Base-by-base conservation (phyloP, 2,797 vertebrate genomes). In the Hoplostethus mediterraneus region DNA sequence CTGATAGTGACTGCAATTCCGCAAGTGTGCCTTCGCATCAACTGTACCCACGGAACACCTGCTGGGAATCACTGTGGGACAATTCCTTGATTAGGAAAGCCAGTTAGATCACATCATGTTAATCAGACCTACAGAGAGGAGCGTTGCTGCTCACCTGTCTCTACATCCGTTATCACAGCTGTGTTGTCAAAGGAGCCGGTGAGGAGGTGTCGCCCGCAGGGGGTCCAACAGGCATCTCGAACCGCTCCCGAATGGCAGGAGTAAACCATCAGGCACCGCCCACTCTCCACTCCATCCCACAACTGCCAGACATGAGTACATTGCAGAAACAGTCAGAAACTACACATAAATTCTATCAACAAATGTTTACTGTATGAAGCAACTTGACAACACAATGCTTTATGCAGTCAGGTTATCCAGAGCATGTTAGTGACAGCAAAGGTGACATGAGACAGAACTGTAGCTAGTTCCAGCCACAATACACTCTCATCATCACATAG, bases 161-260 rank as follows among this genome's bases (percentile, higher is more conserved):
- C 97, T 1, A 96, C 89, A 58, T 99, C 97, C 12, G 96, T 97
- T 73, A 98, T 79, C 83, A 91, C 90, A 55, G 96, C 87, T 10
- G 84, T 89, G 30, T 95, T 96, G 91, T 99, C 97, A 63, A 99
- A 99, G 64, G 97, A 97, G 0, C 98, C 97, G 0, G 95, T 97
- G 82, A 99, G 95, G 82, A 98, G 86, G 56, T 87, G 93, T 75
- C 78, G 95, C 80, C 97, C 98, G 31, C 97, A 98, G 44, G 93
- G 92, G 0, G 95, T 94, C 98, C 98, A 99, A 21, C 14, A 94
- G 52, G 95, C 96, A 6, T 96, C 95, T 60, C 97, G 95, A 70
- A 98, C 97, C 0, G 98, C 97, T 84, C 91, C 93, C 0, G 86
- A 90, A 76, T 99, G 98, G 82, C 92, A 90, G 67, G 83, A 90